Evolutionary conservation across 2,888 invertebrate genomes (phyloP), one percentile per base, ranked within the genome.

Genomic region (Epistrophella euchroma): DNA sequence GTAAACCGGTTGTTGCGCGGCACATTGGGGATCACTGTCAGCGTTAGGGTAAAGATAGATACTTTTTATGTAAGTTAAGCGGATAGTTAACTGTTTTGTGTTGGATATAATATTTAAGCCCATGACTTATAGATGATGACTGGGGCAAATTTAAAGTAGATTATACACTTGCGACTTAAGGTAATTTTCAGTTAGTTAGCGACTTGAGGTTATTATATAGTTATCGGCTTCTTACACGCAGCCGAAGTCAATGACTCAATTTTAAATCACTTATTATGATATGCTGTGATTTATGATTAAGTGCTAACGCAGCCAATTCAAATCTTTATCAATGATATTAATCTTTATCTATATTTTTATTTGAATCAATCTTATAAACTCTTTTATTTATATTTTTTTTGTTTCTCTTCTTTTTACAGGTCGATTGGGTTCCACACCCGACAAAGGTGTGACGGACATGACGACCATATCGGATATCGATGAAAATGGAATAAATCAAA

Each of bases 401-500:
- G 40, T 74, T 28, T 64, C 66, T 82, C 22, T 83, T 17, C 68
- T 85, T 73, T 80, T 91, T 90, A 32, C 88, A 91, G 91, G 90
- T 82, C 90, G 78, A 64, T 89, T 91, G 88, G 88, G 89, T 66
- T 88, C 75, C 56, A 88, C 88, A 55, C 70, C 88, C 87, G 95
- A 95, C 91, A 94, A 95, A 92, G 97, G 97, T 88, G 96, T 97
- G 90, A 96, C 97, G 90, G 98, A 98, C 93, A 97, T 98, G 97
- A 97, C 97, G 82, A 94, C 96, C 91, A 97, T 98, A 93, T 96
- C 97, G 89, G 95, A 97, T 93, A 96, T 98, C 93, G 96, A 97
- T 89, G 97, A 98, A 93, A 94, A 94, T 89, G 97, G 97, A 91
- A 97, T 98, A 93, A 98, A 98, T 93, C 95, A 95, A 90, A 98